These are phyloP conservation scores for Callipepla californica DNA, from an alignment of 2,113 vertebrate species.

Conservation along the genomic window DNA sequence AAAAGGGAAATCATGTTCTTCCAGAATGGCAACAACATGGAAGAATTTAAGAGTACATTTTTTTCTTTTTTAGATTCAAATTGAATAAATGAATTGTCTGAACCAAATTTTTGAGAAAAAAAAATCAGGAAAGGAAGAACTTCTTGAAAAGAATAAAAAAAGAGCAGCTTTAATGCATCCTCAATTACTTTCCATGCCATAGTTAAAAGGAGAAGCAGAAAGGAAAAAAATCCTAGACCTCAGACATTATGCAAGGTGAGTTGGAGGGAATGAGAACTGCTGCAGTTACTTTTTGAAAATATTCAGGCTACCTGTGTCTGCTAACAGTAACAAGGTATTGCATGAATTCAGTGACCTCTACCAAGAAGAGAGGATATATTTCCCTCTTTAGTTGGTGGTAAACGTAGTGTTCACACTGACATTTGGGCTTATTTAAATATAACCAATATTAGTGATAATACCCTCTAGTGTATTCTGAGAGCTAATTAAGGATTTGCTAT, in stretches of 20 bases:
- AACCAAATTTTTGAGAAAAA: background rate
- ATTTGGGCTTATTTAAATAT: background rate
- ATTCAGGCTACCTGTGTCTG: background rate
- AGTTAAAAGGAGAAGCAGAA: background rate
- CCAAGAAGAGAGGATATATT: background rate
- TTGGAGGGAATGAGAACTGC: background rate
- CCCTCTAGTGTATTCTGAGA: background rate
- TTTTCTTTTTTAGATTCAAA: background rate
- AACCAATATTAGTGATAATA: background rate
- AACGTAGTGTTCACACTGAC: background rate
- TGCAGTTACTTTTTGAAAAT: background rate
- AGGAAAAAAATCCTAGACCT: background rate
- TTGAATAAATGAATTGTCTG: background rate
- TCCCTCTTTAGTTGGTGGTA: constrained; percentile 4
- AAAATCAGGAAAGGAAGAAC: background rate
- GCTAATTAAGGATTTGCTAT: background rate
- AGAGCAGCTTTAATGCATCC: background rate
- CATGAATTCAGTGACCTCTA: background rate
- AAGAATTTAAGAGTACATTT: background rate
- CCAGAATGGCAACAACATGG: background rate
- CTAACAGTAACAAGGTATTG: background rate
- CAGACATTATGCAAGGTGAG: background rate
- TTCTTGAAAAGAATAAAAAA: background rate
- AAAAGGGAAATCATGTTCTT: background rate
- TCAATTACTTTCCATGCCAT: background rate